Evolutionary conservation across 1,140 invertebrate species (phyloP), one percentile per base, ranked within the genome.

Genomic region (Dufourea novaeangliae): DNA sequence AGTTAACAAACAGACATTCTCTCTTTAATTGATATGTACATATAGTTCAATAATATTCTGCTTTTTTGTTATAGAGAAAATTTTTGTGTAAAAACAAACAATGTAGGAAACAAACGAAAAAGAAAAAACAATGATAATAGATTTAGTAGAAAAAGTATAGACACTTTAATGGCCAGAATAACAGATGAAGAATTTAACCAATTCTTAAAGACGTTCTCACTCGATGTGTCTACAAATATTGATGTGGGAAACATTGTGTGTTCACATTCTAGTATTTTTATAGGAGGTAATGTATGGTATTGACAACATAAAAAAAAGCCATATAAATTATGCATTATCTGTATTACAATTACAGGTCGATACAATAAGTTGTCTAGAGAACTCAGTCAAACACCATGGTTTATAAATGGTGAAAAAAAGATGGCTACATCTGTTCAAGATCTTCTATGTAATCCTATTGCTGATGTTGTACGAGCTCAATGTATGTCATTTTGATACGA

Each of bases 361-460:
- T 99, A 99, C 90, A 95, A 96, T 75, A 99, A 99, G 91, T 95
- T 96, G 87, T 97, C 96, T 22, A 94, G 98, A 64, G 93, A 95
- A 78, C 90, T 99, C 10, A 96, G 97, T 69, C 98, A 99, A 93
- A 98, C 98, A 0, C 98, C 98, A 0, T 99, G 98, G 98, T 89
- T 98, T 29, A 92, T 99, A 56, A 95, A 97, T 84, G 97, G 97
- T 0, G 94, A 95, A 79, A 94, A 96, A 72, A 95, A 96, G 81
- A 95, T 96, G 91, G 95, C 96, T 80, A 95, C 95, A 29, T 99
- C 98, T 1, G 96, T 99, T 1, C 96, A 99, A 92, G 98, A 99
- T 92, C 94, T 98, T 22, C 96, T 99, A 59, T 96, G 96, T 85
- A 92, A 94, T 62, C 90, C 90, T 25, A 89, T 97, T 56, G 88